Conservation (phyloP, 1,140 invertebrate genomes). For the Holcopasites calliopsidis region DNA sequence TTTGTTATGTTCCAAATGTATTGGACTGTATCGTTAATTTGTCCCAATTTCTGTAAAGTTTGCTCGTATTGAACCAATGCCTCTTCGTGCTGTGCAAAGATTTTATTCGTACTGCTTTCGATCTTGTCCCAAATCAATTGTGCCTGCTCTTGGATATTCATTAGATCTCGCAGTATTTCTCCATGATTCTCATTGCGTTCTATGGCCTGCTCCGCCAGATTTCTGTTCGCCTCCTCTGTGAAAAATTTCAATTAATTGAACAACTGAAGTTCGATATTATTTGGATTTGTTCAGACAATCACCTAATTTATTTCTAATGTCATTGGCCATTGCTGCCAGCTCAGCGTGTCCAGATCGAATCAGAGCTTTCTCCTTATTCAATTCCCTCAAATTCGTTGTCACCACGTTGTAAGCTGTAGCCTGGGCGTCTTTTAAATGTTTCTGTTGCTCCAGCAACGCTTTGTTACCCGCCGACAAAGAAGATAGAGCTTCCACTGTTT, state of each 20-base stretch:
- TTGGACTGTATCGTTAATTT: constrained; percentile 83
- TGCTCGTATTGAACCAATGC: constrained; percentile 80
- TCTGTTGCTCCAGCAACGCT: constrained; percentile 80
- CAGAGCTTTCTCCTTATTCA: constrained; percentile 82
- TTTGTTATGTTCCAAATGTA: constrained; percentile 80
- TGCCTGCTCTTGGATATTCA: constrained; percentile 80
- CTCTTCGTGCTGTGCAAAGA: constrained; percentile 81
- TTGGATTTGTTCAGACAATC: constrained; percentile 33
- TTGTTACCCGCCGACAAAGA: constrained; percentile 80
- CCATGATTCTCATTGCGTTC: constrained; percentile 80
- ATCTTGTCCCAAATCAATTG: constrained; percentile 81
- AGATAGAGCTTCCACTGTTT: constrained; percentile 79
- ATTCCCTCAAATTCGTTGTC: constrained; percentile 80
- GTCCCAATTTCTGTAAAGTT: constrained; percentile 81
- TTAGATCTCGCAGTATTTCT: constrained; percentile 81
- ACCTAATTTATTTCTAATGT: constrained; percentile 82
- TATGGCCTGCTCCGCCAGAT: constrained; percentile 78
- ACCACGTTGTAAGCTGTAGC: constrained; percentile 78
- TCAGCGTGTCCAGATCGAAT: constrained; percentile 82
- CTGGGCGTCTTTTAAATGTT: constrained; percentile 80
- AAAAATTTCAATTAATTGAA: neutral
- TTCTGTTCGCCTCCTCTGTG: constrained; percentile 79
- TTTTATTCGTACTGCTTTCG: constrained; percentile 75
- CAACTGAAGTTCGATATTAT: neutral
- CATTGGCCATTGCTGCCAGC: constrained; percentile 80